Conservation (phyloP, 2,797 vertebrate genomes). For the Leptatherina wallacei region DNA sequence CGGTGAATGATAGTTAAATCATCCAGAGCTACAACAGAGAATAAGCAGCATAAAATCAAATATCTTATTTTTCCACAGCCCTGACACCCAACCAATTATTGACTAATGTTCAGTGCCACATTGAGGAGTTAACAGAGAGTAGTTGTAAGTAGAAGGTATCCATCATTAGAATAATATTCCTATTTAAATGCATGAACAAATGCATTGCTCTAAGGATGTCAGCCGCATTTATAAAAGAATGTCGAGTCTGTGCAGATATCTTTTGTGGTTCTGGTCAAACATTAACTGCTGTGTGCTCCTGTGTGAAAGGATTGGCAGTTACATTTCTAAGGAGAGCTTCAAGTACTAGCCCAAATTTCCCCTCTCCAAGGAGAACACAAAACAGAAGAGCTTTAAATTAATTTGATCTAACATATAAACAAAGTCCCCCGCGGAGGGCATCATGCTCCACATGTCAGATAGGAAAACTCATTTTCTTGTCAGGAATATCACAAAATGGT, state of each 20-base stretch:
- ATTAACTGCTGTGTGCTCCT: background rate
- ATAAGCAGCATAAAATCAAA: slow-evolving; percentile 51
- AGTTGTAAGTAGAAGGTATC: slow-evolving; percentile 61
- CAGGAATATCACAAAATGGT: slow-evolving; percentile 32
- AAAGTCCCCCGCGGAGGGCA: slow-evolving; percentile 48
- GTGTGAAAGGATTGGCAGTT: background rate
- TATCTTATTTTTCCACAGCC: slow-evolving; percentile 51
- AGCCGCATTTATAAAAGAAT: slow-evolving; percentile 60
- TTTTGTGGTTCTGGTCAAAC: slow-evolving; percentile 18
- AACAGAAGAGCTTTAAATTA: slow-evolving; percentile 30
- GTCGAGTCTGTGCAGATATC: slow-evolving; percentile 35
- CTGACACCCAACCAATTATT: slow-evolving; percentile 74
- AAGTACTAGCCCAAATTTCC: slow-evolving; percentile 11
- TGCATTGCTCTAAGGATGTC: slow-evolving; percentile 84
- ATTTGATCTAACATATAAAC: slow-evolving; percentile 27
- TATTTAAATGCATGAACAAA: slow-evolving; percentile 97
- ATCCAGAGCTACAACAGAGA: slow-evolving; percentile 18
- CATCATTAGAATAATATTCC: slow-evolving; percentile 92
- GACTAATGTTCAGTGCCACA: slow-evolving; percentile 48
- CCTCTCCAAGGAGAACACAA: slow-evolving; percentile 9
- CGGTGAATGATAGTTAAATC: slow-evolving; percentile 40
- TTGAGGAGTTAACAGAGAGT: slow-evolving; percentile 56
- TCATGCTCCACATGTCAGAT: slow-evolving; percentile 45
- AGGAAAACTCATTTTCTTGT: slow-evolving; percentile 59
- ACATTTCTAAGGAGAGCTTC: background rate